Evolutionary conservation across 2,888 invertebrate species (phyloP), one percentile per base, ranked within the genome.

Genomic region (Drosophila melanosoma): DNA sequence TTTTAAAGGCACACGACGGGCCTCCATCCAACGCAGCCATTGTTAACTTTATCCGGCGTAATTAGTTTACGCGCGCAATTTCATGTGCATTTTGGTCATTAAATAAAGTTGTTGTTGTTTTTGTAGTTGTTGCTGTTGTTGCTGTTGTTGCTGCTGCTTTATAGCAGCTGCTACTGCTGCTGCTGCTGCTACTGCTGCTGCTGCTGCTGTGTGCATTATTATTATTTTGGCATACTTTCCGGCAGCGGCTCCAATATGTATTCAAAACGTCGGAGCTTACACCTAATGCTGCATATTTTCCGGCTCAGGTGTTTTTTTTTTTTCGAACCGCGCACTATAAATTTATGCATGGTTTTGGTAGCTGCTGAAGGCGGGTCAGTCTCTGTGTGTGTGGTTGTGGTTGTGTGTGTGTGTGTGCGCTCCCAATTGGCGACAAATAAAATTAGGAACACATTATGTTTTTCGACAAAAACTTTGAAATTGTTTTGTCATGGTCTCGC

Each of bases 351-450:
- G 57, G 56, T 53, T 69, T 53, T 67, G 60, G 38, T 15, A 23
- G 23, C 52, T 26, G 49, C 32, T 17, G 45, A 17, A 23, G 23
- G 23, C 15, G 48, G 29, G 53, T 29, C 20, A 11, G 51, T 35
- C 10, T n/a, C 2, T 20, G 12, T 38, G 45, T 35, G 29, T 15
- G 17, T 17, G 15, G 1, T 2, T 26, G 26, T 12, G 53, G 29
- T 26, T 15, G 49, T 33, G 61, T 23, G 36, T n/a, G 53, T 32
- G 61, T n/a, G n/a, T n/a, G n/a, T n/a, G n/a, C n/a, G 78, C 66
- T 89, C 87, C 90, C 88, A 90, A 88, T 87, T 89, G 90, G 89
- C 87, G 89, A 90, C 90, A 87, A 87, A 90, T 84, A 89, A 87
- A 87, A 87, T 87, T 87, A 90, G 89, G 81, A 84, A 79, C 87